Evolutionary conservation across 2,797 vertebrate species (phyloP), one percentile per base, ranked within the genome.

Genomic region (Podarcis lilfordi): DNA sequence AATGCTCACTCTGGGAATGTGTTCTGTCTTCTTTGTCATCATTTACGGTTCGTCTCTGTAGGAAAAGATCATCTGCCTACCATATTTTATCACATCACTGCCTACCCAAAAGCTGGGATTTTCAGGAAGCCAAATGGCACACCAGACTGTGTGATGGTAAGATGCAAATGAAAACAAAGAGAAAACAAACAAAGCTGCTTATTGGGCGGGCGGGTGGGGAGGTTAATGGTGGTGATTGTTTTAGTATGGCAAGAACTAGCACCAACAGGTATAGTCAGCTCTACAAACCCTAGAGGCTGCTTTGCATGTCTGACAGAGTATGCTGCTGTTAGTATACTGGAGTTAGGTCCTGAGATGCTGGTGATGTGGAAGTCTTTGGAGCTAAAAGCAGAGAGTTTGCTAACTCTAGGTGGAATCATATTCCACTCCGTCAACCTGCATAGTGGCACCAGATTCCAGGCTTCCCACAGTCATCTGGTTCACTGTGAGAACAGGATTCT

Each of bases 1-100:
- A 96, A 94, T 92, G 91, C 55, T 94, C 85, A 85, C 88, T 75
- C 86, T 32, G 76, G 68, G 81, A 79, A 71, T 72, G 32, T 6
- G 5, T 8, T 89, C 76, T 86, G 32, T 37, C 78, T 32, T 55
- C 21, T 35, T 68, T 74, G 69, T 35, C 66, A 25, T 45, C 76
- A 40, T 82, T 43, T 66, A 27, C 43, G 43, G 19, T 66, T 82
- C 77, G 72, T 82, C 82, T 82, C 27, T 27, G 59, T 79, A 80
- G 45, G 25, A 72, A 85, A 86, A 72, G 23, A 19, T 69, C 15
- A 61, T 79, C 40, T 79, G 64, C 68, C 25, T 72, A 17, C 43
- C 43, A 40, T 80, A 27, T 59, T 72, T 80, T 37, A 80, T 55
- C 13, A 29, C 40, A 35, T 2, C 25, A 50, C 50, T 40, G 43